phyloP scores from a whole-genome alignment of 2,888 invertebrate genomes.

The Polydrusus tereticollis region DNA sequence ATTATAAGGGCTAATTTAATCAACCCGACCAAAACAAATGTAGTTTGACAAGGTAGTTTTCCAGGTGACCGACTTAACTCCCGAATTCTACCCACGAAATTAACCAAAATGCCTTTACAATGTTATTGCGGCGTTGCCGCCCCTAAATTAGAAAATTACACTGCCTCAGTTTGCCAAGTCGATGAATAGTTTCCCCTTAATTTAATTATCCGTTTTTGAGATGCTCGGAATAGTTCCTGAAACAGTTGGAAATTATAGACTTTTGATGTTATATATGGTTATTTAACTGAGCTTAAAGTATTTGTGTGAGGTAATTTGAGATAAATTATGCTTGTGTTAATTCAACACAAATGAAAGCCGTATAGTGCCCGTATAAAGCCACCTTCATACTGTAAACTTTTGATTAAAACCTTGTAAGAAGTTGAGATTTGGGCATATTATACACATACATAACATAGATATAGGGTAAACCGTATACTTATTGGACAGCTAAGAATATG shows the following conservation, averaged over 20 bases:
- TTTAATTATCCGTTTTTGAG: slow-evolving; percentile 43
- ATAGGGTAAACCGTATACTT: too few species aligned
- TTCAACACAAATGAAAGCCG: not conserved
- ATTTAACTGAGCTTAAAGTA: slow-evolving; percentile 26
- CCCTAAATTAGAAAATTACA: slow-evolving; percentile 32
- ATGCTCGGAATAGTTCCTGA: slow-evolving; percentile 31
- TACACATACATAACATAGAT: too few species aligned
- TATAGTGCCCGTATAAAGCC: too few species aligned
- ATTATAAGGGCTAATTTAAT: not conserved
- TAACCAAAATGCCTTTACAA: slow-evolving; percentile 21
- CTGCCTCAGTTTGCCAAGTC: slow-evolving; percentile 31
- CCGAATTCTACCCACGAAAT: slow-evolving; percentile 14
- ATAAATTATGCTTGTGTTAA: slow-evolving; percentile 55
- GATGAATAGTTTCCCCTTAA: slow-evolving; percentile 40
- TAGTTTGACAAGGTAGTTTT: slow-evolving; percentile 16
- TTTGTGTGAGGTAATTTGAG: not conserved
- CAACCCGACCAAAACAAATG: slow-evolving; percentile 14
- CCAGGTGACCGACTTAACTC: slow-evolving; percentile 19
- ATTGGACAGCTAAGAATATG: too few species aligned
- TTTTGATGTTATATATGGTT: slow-evolving; percentile 34
- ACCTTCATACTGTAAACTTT: too few species aligned
- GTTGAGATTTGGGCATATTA: too few species aligned
- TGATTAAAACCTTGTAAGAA: too few species aligned
- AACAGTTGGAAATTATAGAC: slow-evolving; percentile 30
- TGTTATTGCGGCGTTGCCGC: slow-evolving; percentile 34